phyloP scores from a whole-genome alignment of 2,113 vertebrate genomes.

The Zootoca vivipara region DNA sequence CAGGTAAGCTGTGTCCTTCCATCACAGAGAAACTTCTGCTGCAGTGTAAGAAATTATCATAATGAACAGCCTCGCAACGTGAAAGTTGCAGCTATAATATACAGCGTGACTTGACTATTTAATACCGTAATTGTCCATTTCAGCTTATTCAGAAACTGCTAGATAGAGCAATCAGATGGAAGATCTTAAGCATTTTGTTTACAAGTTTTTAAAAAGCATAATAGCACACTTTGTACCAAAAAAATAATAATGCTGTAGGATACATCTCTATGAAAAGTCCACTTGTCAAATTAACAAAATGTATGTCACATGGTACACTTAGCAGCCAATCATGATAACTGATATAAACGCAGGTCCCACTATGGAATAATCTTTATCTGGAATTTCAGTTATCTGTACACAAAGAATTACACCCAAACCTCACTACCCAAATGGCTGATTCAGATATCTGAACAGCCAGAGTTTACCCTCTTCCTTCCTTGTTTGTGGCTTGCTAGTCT shows the following conservation, averaged over 20 bases:
- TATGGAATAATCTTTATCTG: too few species aligned
- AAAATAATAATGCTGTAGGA: slow-evolving; percentile 70
- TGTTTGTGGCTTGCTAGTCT: too few species aligned
- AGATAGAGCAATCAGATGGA: slow-evolving; percentile 53
- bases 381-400: too few species aligned
- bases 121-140: slow-evolving; percentile 64
- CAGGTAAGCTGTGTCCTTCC: slow-evolving; percentile 28
- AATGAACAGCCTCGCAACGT: slow-evolving; percentile 54
- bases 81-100: slow-evolving; percentile 53
- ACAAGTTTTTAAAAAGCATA: slow-evolving; percentile 49
- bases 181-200: slow-evolving; percentile 63
- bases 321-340: slow-evolving; percentile 51
- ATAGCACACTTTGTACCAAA: slow-evolving; percentile 79
- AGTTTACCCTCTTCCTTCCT: too few species aligned
- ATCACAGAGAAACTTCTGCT: slow-evolving; percentile 50
- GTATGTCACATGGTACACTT: slow-evolving; percentile 48
- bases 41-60: slow-evolving; percentile 44
- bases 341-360: slow-evolving; percentile 38
- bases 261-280: slow-evolving; percentile 58
- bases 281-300: slow-evolving; percentile 61
- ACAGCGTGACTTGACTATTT: slow-evolving; percentile 69
- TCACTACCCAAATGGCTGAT: too few species aligned
- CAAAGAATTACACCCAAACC: too few species aligned
- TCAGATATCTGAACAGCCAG: too few species aligned
- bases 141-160: slow-evolving; percentile 60